These are phyloP conservation scores for Lonchura striata DNA, from an alignment of 2,113 vertebrate species.

Conservation along the genomic window DNA sequence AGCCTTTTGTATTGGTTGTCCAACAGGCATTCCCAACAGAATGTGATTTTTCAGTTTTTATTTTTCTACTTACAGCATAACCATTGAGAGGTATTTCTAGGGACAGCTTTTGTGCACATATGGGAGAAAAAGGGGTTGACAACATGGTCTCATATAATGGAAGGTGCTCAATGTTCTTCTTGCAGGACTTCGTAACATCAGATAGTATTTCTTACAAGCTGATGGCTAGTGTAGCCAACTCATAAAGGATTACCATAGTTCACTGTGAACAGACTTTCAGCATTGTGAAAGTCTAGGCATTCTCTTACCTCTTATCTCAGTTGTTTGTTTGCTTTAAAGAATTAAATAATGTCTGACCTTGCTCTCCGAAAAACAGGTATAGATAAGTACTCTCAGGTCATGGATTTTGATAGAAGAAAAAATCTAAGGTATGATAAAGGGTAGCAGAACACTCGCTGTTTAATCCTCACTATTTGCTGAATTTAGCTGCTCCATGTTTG, in stretches of 20 bases:
- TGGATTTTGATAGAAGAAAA: neutral
- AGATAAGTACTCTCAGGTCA: neutral
- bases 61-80: neutral
- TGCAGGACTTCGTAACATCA: neutral
- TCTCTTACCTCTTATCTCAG: neutral
- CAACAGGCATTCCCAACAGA: neutral
- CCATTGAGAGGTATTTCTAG: neutral
- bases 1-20: neutral
- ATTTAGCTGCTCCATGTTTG: neutral
- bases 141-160: neutral
- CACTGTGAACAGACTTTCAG: neutral
- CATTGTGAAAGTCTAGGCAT: neutral
- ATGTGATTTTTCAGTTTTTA: neutral
- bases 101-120: neutral
- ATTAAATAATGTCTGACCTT: neutral
- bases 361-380: neutral
- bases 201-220: neutral
- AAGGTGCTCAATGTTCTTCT: neutral
- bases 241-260: neutral
- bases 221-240: neutral
- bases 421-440: neutral
- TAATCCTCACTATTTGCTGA: neutral
- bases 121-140: neutral
- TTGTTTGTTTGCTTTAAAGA: neutral
- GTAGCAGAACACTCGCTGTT: neutral